Base-by-base conservation (phyloP, 2,113 vertebrate species). In the Notarius quadriscutis region DNA sequence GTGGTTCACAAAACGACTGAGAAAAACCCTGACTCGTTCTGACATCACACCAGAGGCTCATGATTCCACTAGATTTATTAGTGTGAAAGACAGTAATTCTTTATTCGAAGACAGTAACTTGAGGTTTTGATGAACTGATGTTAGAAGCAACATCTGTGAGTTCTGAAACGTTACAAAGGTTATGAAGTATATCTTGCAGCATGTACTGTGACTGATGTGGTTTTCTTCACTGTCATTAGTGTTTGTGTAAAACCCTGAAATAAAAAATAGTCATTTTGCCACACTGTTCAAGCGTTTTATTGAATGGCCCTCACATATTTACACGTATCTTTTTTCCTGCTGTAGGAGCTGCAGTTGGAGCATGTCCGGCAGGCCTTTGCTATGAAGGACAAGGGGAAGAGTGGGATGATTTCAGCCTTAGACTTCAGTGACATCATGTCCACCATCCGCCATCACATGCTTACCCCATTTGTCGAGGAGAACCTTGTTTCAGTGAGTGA, bases 381-480 rank as follows among this genome's bases (percentile, higher is more conserved):
- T 1, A 89, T 96, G 89, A 99, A 99, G 94, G 98, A 99, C 94
- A 99, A 97, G 91, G 96, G 34, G 91, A 99, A 97, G 95, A 98
- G 93, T 62, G 98, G 98, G 11, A 89, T 95, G 93, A 99, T 99
- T 92, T 97, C 97, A 6, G 96, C 97, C 34, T 89, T 99, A 93
- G 98, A 99, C 94, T 99, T 99, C 93, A 97, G 93, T 89, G 97
- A 99, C 89, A 98, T 99, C 89, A 99, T 99, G 98, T 94, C 95
- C 89, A 99, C 98, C 87, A 98, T 99, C 92, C 95, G 97, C 81
- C 97, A 98, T 27, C 97, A 99, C 91, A 96, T 99, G 97, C 96
- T 99, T 7, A 98, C 97, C 81, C 95, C 97, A 0, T 99, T 99
- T 90, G 97, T 99, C 92, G 97, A 99, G 93, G 98, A 99, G 95